These are phyloP conservation scores for Samia ricini DNA, from an alignment of 1,140 invertebrate species.

Conservation along the genomic window DNA sequence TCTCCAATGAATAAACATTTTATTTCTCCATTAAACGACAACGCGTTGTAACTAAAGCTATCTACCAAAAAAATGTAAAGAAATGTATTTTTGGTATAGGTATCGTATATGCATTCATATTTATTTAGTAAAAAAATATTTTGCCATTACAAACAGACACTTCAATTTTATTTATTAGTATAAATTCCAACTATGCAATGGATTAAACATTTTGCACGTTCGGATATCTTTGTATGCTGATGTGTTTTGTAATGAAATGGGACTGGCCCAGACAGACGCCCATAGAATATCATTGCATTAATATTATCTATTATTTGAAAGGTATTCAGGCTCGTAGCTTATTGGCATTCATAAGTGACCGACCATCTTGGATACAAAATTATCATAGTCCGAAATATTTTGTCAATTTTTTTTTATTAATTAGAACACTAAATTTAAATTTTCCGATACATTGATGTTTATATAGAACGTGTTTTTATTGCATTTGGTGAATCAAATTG, in stretches of 20 bases:
- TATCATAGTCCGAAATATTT: neutral
- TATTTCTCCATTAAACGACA: too few relatives aligned
- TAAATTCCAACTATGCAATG: neutral
- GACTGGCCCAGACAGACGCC: constrained; percentile 7
- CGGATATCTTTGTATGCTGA: constrained; percentile 14
- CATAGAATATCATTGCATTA: constrained; percentile 10
- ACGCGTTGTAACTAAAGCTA: too few relatives aligned
- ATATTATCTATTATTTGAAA: constrained; percentile 5
- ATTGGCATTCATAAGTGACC: constrained; percentile 5
- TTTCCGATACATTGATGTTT: too few relatives aligned
- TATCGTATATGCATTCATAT: too few relatives aligned
- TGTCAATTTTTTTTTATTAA: neutral
- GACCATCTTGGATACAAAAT: neutral
- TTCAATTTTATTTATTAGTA: neutral
- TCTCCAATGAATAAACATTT: too few relatives aligned
- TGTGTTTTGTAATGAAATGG: constrained; percentile 10
- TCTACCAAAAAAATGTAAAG: too few relatives aligned
- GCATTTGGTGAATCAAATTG: too few relatives aligned
- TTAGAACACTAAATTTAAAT: too few relatives aligned
- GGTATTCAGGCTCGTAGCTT: neutral
- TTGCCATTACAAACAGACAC: too few relatives aligned
- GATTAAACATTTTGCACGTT: constrained; percentile 9
- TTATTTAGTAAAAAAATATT: too few relatives aligned
- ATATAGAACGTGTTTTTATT: too few relatives aligned
- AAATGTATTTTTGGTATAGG: too few relatives aligned